Base-by-base conservation (phyloP, 2,113 vertebrate genomes). In the Cacatua alba region DNA sequence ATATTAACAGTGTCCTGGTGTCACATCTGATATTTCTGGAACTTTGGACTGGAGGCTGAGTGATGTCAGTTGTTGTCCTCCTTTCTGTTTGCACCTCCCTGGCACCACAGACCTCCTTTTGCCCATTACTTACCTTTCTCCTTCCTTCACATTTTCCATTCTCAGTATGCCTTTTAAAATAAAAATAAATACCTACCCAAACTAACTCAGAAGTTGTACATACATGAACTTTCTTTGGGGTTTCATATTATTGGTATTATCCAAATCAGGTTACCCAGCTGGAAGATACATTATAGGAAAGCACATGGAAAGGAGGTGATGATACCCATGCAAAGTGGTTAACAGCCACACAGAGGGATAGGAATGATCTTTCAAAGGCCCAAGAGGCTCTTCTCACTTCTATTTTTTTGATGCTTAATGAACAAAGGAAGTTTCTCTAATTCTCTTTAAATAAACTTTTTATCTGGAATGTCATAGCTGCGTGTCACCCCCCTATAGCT, bases 371-470 rank as follows among this genome's bases (percentile, higher is more conserved):
- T 86, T 48, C 7, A 15, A 69, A 85, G 62, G 25, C 41, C n/a
- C 17, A 46, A 17, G 81, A 67, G 41, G 59, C 90, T 78, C 5
- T 83, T 94, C 52, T 86, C 39, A 23, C 64, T 90, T 69, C 9
- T 41, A 13, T 90, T 88, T 92, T 6, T 57, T 69, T 82, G 88
- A 79, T 78, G 55, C 31, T 86, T 9, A 64, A 13, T 49, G n/a
- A 19, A 55, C 71, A 67, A 51, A 52, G 6, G 48, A 76, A 63
- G 41, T 72, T 37, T 86, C 41, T 69, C 33, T 7, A n/a, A 37
- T 82, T 94, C 67, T 82, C 37, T 90, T 74, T 78, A 75, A 91
- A 90, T 91, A 75, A 83, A 60, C 65, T 70, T 86, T 74, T 81
- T 33, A 31, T 51, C 52, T 85, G 52, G 52, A 79, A 67, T 69